These are phyloP conservation scores for Apistogramma diplotaenia DNA, from an alignment of 2,113 vertebrate species.

Conservation along the genomic window DNA sequence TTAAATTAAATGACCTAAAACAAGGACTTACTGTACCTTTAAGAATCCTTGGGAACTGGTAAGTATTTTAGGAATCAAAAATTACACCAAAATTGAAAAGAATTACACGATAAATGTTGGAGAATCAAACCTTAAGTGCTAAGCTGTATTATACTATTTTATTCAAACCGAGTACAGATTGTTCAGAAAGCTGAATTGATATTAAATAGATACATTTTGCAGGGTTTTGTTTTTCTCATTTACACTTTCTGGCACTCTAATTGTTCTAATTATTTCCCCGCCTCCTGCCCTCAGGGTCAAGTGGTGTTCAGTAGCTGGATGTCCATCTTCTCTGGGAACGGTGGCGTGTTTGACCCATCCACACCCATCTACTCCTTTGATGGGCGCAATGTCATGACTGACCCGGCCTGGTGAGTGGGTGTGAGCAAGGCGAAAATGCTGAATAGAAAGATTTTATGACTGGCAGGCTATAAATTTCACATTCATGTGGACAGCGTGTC, in stretches of 20 bases:
- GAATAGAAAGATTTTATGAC: not conserved
- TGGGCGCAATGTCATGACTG: slow-evolving; percentile 83
- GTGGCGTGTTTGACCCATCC: slow-evolving; percentile 75
- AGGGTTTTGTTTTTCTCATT: not conserved
- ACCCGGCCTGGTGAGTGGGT: slow-evolving; percentile 82
- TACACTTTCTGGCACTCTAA: no score
- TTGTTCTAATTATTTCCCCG: no score
- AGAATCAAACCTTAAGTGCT: not conserved
- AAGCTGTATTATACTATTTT: not conserved
- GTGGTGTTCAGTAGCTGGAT: slow-evolving; percentile 87
- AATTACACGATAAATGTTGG: not conserved
- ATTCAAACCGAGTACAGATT: not conserved
- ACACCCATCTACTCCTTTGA: slow-evolving; percentile 88
- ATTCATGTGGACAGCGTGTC: not conserved
- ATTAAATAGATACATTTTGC: not conserved
- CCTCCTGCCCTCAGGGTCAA: slow-evolving; percentile 78
- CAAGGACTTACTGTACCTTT: not conserved
- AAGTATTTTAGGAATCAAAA: not conserved
- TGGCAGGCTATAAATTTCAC: not conserved
- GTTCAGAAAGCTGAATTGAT: not conserved
- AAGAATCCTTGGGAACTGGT: no score
- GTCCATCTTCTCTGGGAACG: slow-evolving; percentile 83
- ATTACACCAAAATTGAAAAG: not conserved
- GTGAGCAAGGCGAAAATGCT: not conserved
- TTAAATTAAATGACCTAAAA: no score